A percentile compares a stretch with the other conserved stretches of the same genome.
Evolutionary conservation across 2,888 invertebrate genomes (phyloP).

Genomic region (Tetanocera ferruginea): DNA sequence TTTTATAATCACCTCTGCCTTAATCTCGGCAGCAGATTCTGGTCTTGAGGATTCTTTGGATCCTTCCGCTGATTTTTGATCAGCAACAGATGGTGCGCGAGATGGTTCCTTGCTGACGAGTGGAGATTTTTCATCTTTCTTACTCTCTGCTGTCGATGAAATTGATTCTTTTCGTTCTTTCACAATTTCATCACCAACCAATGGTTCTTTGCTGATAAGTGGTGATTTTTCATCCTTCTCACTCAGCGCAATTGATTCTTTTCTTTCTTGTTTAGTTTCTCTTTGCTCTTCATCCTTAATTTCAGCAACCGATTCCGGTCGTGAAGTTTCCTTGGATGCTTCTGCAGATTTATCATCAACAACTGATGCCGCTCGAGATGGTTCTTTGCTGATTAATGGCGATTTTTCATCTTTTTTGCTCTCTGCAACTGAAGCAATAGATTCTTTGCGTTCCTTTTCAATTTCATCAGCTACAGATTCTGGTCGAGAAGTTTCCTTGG

Average conservation of each 20-base stretch:
- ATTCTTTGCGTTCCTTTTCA: too few species aligned
- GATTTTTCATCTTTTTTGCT: not conserved
- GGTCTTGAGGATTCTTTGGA: conserved; percentile 49
- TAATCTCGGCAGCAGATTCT: conserved; percentile 24
- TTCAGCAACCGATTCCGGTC: conserved; percentile 44
- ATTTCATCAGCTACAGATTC: conserved; percentile 22
- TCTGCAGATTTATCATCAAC: conserved; percentile 45
- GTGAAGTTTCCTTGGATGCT: conserved; percentile 49
- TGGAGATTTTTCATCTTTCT: conserved; percentile 31
- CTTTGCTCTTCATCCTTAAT: conserved; percentile 28
- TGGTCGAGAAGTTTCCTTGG: conserved; percentile 48
- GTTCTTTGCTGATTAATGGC: conserved; percentile 45
- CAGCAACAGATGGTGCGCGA: conserved; percentile 39
- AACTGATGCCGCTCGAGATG: conserved; percentile 53
- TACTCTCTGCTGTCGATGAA: conserved; percentile 22
- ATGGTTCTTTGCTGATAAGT: conserved; percentile 28
- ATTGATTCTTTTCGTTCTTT: conserved; percentile 39
- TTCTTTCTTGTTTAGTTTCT: not conserved
- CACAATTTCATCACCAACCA: conserved; percentile 43
- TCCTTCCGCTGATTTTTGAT: conserved; percentile 41
- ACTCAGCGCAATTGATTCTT: conserved; percentile 37
- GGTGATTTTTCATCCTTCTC: conserved; percentile 41
- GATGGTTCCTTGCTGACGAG: too few species aligned
- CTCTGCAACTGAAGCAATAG: not conserved
- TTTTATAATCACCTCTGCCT: not conserved